Evolutionary conservation across 2,797 vertebrate genomes (phyloP).

Genomic region (Urosaurus nigricauda): DNA sequence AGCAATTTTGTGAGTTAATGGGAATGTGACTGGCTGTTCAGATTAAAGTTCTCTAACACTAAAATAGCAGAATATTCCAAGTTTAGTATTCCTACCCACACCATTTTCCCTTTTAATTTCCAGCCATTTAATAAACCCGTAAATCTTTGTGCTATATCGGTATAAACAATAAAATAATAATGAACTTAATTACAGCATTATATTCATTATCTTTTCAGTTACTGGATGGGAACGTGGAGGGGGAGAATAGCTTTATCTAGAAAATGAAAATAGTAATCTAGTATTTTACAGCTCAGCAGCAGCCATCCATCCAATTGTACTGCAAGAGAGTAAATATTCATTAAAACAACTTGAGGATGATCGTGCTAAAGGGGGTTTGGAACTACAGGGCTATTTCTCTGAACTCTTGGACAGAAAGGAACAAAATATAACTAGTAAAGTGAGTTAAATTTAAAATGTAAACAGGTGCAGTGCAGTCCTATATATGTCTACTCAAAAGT

Average conservation of each 20-base stretch:
- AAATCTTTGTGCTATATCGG: conserved; percentile 15
- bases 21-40: background rate
- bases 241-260: conserved; percentile 42
- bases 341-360: conserved; percentile 34
- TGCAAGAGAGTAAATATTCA: conserved; percentile 67
- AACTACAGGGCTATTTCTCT: conserved; percentile 38
- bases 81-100: conserved; percentile 42
- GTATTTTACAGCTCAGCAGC: conserved; percentile 52
- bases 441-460: conserved; percentile 7
- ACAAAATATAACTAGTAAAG: conserved; percentile 6
- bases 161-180: conserved; percentile 64
- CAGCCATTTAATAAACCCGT: conserved; percentile 57
- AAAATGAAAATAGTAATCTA: conserved; percentile 31
- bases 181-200: conserved; percentile 54
- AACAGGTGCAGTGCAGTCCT: background rate
- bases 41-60: background rate
- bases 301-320: conserved; percentile 47
- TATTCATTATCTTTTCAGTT: conserved; percentile 58
- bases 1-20: background rate
- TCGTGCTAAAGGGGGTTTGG: conserved; percentile 23
- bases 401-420: conserved; percentile 26
- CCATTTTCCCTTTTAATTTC: conserved; percentile 64
- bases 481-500: background rate
- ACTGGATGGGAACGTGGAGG: conserved; percentile 36
- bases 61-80: conserved; percentile 14